Conservation (phyloP, 2,888 invertebrate species). For the Tinea semifulvella region DNA sequence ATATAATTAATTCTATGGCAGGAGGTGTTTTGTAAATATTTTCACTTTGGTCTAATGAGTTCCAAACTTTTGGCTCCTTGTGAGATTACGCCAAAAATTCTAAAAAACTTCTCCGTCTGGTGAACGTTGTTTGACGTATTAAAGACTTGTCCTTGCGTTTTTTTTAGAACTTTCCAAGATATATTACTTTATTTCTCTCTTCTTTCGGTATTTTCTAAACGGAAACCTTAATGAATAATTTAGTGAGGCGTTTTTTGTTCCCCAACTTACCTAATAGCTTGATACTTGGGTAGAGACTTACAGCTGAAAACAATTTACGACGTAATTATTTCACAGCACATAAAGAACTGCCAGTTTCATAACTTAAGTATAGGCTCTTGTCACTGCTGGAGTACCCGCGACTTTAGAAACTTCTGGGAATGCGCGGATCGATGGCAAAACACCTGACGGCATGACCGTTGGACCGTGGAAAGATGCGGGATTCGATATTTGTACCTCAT, state of each 20-base stretch:
- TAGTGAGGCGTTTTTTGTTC: background rate
- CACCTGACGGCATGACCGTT: too few relatives aligned
- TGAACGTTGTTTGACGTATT: conserved; percentile 32
- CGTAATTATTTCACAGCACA: too few relatives aligned
- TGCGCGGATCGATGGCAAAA: too few relatives aligned
- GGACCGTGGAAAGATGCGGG: too few relatives aligned
- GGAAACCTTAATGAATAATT: conserved; percentile 12
- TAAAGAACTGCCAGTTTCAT: too few relatives aligned
- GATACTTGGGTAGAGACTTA: too few relatives aligned
- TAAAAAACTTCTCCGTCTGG: conserved; percentile 36
- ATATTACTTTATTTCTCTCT: conserved; percentile 9
- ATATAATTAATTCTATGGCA: conserved; percentile 44
- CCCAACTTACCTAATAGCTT: background rate
- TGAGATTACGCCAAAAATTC: conserved; percentile 46
- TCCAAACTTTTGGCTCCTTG: conserved; percentile 44
- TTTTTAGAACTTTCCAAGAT: conserved; percentile 3
- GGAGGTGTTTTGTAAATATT: conserved; percentile 41
- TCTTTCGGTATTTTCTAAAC: background rate
- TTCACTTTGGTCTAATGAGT: conserved; percentile 46
- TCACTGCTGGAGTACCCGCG: too few relatives aligned
- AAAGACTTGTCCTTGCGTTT: conserved; percentile 13
- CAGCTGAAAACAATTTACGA: too few relatives aligned
- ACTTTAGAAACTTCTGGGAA: too few relatives aligned
- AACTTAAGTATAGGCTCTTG: too few relatives aligned
- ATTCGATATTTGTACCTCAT: too few relatives aligned